Base-by-base conservation (phyloP, 1,140 invertebrate species). In the Hypothenemus hampei region DNA sequence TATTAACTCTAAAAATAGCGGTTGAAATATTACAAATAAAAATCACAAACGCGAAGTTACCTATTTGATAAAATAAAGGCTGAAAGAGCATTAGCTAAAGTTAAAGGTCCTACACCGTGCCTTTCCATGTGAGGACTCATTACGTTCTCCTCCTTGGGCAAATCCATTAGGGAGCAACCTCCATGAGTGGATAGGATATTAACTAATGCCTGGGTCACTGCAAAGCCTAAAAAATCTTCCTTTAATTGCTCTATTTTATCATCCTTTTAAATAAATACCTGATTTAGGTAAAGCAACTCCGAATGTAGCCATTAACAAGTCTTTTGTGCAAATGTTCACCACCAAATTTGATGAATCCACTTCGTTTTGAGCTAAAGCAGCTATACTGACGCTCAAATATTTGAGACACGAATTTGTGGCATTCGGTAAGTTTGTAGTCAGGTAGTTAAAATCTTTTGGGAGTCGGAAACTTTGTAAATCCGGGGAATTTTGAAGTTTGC, bases 41-140 rank as follows among this genome's bases (percentile, higher is more conserved):
- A 69, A 29, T 7, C 62, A 6, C 7, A 1, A 37, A 37, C 8
- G 11, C 81, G 64, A 36, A 16, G 21, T 46, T 29, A 48, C 35
- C 74, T 66, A 7, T 73, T 72, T 4, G 81, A 82, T 18, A 84
- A 65, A 11, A 82, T 71, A 68, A 79, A 83, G 3, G 80, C 78
- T 24, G 81, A 74, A 7, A 84, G 67, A n/a, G 81, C 79, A 69
- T 84, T 80, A n/a, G 79, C 74, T 8, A 84, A 66, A 45, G 78
- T 73, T 20, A 81, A 64, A 3, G 77, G 73, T 43, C 68, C 69
- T 11, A 69, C 41, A 60, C 45, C 56, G 23, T 63, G 68, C 13
- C 49, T 43, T 50, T 68, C 66, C 3, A 48, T 26, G 15, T 35
- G 31, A 7, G 60, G 46, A 36, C 45, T 58, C 7, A 58, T 19